phyloP scores from a whole-genome alignment of 2,888 invertebrate genomes.

The Rhagophthalmus giganteus region DNA sequence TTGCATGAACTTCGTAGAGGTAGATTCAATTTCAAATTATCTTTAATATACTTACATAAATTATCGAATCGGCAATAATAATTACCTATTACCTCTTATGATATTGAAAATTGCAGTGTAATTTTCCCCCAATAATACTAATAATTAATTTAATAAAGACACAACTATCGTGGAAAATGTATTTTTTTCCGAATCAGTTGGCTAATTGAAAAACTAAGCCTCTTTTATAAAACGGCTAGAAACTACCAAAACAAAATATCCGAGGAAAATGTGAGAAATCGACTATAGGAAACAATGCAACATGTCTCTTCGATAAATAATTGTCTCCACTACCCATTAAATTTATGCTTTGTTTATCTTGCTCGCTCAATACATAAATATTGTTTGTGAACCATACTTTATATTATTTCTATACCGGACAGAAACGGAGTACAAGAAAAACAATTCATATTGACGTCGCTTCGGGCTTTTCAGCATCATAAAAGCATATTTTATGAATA shows the following conservation, averaged over 20 bases:
- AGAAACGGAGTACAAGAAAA: too few species aligned
- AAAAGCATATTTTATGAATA: too few species aligned
- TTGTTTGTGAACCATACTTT: slow-evolving; percentile 17
- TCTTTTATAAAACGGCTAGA: slow-evolving; percentile 12
- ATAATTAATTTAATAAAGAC: slow-evolving; percentile 16
- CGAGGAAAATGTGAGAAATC: slow-evolving; percentile 11
- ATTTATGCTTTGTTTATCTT: slow-evolving; percentile 31
- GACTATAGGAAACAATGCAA: slow-evolving; percentile 12
- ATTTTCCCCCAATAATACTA: too few species aligned
- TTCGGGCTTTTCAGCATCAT: too few species aligned
- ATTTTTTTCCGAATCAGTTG: slow-evolving; percentile 19
- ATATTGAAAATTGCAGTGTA: too few species aligned
- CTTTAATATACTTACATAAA: slow-evolving; percentile 1
- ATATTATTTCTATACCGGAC: too few species aligned
- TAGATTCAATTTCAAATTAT: slow-evolving; percentile 1
- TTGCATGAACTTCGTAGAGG: slow-evolving; percentile 10
- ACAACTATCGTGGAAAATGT: too few species aligned
- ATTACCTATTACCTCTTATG: background rate
- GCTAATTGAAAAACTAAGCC: too few species aligned
- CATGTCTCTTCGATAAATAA: slow-evolving; percentile 26
- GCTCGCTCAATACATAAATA: slow-evolving; percentile 22
- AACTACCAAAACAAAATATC: slow-evolving; percentile 17
- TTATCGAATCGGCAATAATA: slow-evolving; percentile 8
- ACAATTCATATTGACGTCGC: too few species aligned
- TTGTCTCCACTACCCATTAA: slow-evolving; percentile 26